phyloP scores from a whole-genome alignment of 2,888 invertebrate species.

The Lithodes maja region DNA sequence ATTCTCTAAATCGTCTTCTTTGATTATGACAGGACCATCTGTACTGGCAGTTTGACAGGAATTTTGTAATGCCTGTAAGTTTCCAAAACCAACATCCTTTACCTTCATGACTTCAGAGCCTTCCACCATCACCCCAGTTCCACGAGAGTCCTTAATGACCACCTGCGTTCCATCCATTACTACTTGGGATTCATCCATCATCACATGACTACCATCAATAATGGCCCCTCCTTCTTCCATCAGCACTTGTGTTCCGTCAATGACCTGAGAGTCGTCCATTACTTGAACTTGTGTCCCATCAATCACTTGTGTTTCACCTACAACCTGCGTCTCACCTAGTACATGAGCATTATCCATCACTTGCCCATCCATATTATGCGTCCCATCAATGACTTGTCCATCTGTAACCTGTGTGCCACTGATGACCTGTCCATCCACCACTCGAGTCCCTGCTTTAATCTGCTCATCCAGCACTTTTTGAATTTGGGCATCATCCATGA shows the following conservation, averaged over 20 bases:
- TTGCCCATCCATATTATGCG: not conserved
- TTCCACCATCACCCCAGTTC: slow-evolving; percentile 29
- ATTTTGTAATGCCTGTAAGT: not conserved
- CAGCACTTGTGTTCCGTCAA: slow-evolving; percentile 28
- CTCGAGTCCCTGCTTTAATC: too few relatives aligned
- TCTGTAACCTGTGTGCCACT: too few relatives aligned
- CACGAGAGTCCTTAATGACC: slow-evolving; percentile 35
- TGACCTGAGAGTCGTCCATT: not conserved
- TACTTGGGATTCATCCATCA: slow-evolving; percentile 37
- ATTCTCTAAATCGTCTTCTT: slow-evolving; percentile 46
- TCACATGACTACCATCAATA: slow-evolving; percentile 32
- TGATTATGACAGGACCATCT: slow-evolving; percentile 22
- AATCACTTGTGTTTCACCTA: not conserved
- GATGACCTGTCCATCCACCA: too few relatives aligned
- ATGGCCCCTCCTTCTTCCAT: slow-evolving; percentile 20
- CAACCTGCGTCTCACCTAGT: not conserved
- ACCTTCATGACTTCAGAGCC: not conserved
- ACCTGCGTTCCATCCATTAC: slow-evolving; percentile 43
- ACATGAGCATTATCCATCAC: not conserved
- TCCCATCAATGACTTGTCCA: too few relatives aligned
- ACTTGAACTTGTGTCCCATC: not conserved
- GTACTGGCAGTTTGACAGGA: not conserved
- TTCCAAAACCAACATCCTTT: not conserved
- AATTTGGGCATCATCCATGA: too few relatives aligned
- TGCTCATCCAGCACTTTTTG: too few relatives aligned